Evolutionary conservation across 2,797 vertebrate species (phyloP).

Genomic region (Liasis olivaceus): DNA sequence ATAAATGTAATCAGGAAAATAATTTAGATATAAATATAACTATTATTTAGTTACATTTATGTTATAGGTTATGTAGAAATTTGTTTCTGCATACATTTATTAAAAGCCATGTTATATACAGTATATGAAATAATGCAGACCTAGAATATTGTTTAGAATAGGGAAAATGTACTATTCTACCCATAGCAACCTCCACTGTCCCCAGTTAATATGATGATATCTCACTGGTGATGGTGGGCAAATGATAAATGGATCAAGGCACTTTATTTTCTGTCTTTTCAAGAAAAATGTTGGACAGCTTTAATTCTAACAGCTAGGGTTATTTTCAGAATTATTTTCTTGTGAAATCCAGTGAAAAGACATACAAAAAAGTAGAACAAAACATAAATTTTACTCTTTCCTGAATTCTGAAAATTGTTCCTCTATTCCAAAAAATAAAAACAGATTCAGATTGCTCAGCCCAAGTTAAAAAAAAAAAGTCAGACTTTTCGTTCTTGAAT

Average conservation of each 20-base stretch:
- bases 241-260: not conserved
- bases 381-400: not conserved
- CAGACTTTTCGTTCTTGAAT: not conserved
- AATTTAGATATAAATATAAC: not conserved
- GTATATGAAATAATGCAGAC: not conserved
- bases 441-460: not conserved
- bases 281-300: not conserved
- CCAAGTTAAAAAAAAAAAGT: not conserved
- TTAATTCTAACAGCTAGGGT: not conserved
- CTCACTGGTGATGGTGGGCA: not conserved
- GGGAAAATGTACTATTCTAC: not conserved
- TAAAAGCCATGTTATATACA: not conserved
- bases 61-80: not conserved
- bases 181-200: not conserved
- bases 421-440: not conserved
- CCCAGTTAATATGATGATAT: not conserved
- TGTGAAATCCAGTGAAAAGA: not conserved
- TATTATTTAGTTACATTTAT: not conserved
- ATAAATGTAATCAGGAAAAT: not conserved
- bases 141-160: not conserved
- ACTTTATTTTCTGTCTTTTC: not conserved
- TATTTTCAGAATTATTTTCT: not conserved
- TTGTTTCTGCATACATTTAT: not conserved
- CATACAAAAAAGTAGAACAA: not conserved
- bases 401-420: not conserved